phyloP scores from a whole-genome alignment of 2,888 invertebrate genomes.

The Rhopalosiphum nymphaeae region DNA sequence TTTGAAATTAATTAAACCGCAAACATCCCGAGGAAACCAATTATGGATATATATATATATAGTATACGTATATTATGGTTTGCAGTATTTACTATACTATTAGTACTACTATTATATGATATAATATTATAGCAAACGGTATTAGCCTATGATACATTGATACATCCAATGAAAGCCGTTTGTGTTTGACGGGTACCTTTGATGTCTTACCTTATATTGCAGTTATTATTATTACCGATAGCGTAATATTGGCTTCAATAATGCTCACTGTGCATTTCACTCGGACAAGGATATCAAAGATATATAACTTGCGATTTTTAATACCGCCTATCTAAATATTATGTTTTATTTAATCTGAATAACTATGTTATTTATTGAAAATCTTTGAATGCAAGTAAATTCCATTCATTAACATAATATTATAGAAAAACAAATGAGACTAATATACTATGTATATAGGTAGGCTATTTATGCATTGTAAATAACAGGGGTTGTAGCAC shows the following conservation, averaged over 20 bases:
- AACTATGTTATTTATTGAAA: not conserved
- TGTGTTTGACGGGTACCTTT: not conserved
- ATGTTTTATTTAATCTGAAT: not conserved
- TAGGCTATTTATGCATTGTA: not conserved
- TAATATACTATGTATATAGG: not conserved
- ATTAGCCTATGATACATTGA: not conserved
- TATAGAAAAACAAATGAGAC: not conserved
- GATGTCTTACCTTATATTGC: not conserved
- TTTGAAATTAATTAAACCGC: slow-evolving; percentile 20
- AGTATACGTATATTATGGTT: not conserved
- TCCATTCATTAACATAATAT: not conserved
- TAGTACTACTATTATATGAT: not conserved
- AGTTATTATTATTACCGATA: not conserved
- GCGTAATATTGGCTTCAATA: not conserved
- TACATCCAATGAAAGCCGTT: not conserved
- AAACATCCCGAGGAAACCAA: slow-evolving; percentile 4
- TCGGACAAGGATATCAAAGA: not conserved
- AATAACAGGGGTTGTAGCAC: not conserved
- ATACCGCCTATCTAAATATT: not conserved
- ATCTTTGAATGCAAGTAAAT: not conserved
- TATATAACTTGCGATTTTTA: not conserved
- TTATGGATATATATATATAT: not conserved
- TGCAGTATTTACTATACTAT: not conserved
- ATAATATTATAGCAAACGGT: not conserved
- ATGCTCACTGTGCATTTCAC: not conserved